These are phyloP conservation scores for Euphydryas editha DNA, from an alignment of 2,888 invertebrate species.

Conservation along the genomic window DNA sequence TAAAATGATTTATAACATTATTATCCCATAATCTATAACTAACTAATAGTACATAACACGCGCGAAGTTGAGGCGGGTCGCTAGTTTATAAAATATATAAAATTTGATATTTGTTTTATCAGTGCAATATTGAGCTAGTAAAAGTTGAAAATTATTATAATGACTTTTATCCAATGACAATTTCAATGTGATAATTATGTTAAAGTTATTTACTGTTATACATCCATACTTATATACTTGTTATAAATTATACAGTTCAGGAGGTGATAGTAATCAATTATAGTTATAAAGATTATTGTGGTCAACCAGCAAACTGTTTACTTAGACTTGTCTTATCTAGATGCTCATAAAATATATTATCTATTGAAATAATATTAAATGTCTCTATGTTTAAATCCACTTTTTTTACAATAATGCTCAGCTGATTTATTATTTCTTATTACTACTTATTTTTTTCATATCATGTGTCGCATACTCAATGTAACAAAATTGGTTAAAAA, in stretches of 20 bases:
- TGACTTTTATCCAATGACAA: too few species aligned
- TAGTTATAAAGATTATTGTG: neutral
- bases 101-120: too few species aligned
- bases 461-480: too few species aligned
- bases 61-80: too few species aligned
- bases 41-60: too few species aligned
- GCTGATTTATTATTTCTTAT: neutral
- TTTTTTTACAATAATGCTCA: neutral
- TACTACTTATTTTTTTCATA: too few species aligned
- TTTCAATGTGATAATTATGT: neutral
- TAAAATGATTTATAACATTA: too few species aligned
- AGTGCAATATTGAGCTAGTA: neutral
- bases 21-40: too few species aligned
- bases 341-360: slow-evolving; percentile 5
- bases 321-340: neutral
- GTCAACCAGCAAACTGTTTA: neutral
- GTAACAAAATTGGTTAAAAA: too few species aligned
- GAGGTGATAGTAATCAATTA: neutral
- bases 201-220: too few species aligned
- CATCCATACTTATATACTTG: neutral
- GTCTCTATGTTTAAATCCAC: neutral
- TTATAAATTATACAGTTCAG: neutral
- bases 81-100: too few species aligned
- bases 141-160: too few species aligned
- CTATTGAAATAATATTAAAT: neutral